Evolutionary conservation across 2,797 vertebrate species (phyloP).

Genomic region (Sebastes miniatus): DNA sequence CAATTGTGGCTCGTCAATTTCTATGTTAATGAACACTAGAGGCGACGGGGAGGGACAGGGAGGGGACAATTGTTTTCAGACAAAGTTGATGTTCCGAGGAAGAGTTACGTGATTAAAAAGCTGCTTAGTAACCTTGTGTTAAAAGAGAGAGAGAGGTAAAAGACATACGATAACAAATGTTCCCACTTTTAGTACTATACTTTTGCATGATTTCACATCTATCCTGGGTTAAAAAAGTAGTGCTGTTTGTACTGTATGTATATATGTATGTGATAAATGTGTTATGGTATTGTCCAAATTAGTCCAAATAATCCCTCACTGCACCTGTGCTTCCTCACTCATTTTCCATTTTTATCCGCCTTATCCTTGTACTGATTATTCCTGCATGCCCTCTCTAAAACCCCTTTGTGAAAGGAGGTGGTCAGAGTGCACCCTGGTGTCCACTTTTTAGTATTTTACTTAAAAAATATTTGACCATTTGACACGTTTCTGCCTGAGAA

Average conservation of each 20-base stretch:
- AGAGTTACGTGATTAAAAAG: slow-evolving; percentile 48
- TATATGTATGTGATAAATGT: not conserved
- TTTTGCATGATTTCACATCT: not conserved
- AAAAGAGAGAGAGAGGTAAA: slow-evolving; percentile 16
- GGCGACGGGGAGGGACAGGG: slow-evolving; percentile 59
- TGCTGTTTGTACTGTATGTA: not conserved
- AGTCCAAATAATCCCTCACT: not conserved
- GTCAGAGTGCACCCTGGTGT: not conserved
- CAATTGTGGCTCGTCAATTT: slow-evolving; percentile 78
- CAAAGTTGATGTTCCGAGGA: slow-evolving; percentile 63
- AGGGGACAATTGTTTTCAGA: slow-evolving; percentile 63
- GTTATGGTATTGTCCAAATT: not conserved
- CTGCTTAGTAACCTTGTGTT: slow-evolving; percentile 63
- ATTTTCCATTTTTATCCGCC: not conserved
- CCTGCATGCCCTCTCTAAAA: not conserved
- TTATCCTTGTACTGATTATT: not conserved
- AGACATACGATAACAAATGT: slow-evolving; percentile 11
- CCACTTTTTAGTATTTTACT: not conserved
- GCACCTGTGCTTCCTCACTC: not conserved
- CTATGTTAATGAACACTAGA: slow-evolving; percentile 79
- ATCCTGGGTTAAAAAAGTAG: not conserved
- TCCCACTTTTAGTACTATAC: not conserved
- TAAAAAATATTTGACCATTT: not conserved
- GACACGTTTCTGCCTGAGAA: not conserved
- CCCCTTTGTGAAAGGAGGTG: not conserved